Percentiles rank a stretch among this genome's conserved stretches.
Evolutionary conservation across 2,797 vertebrate genomes (phyloP).

Genomic region (Poecilia gillii): DNA sequence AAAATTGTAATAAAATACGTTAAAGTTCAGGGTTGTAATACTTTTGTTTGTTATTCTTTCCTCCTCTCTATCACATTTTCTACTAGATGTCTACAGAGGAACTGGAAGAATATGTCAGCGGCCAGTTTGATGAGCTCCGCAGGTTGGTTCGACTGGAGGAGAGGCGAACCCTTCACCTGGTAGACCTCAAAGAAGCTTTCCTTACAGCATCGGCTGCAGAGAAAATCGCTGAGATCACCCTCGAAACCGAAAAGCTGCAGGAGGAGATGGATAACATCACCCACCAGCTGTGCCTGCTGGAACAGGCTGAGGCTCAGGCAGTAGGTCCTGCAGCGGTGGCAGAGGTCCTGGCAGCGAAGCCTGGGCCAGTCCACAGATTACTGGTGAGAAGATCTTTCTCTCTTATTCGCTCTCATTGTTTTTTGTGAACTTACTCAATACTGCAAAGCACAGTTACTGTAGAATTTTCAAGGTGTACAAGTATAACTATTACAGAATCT

Average conservation of each 20-base stretch:
- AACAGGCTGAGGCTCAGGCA: conserved; percentile 70
- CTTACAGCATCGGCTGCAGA: conserved; percentile 84
- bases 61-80: conserved; percentile 2
- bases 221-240: conserved; percentile 84
- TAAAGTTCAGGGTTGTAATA: neutral
- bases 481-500: neutral
- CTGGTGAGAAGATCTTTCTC: conserved; percentile 46
- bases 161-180: conserved; percentile 80
- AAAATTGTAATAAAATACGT: neutral
- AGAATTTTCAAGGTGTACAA: neutral
- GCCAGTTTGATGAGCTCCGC: conserved; percentile 86
- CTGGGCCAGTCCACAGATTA: conserved; percentile 43
- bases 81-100: conserved; percentile 82
- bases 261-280: conserved; percentile 89
- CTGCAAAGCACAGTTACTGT: neutral
- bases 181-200: conserved; percentile 86
- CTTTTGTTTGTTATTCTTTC: neutral
- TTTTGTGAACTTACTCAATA: neutral
- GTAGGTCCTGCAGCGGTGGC: conserved; percentile 50
- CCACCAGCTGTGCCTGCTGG: conserved; percentile 82
- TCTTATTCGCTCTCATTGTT: neutral
- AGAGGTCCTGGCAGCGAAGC: conserved; percentile 39
- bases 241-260: conserved; percentile 84
- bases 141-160: conserved; percentile 84
- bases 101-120: conserved; percentile 83